Conservation (phyloP, 2,797 vertebrate genomes). For the Selene dorsalis region DNA sequence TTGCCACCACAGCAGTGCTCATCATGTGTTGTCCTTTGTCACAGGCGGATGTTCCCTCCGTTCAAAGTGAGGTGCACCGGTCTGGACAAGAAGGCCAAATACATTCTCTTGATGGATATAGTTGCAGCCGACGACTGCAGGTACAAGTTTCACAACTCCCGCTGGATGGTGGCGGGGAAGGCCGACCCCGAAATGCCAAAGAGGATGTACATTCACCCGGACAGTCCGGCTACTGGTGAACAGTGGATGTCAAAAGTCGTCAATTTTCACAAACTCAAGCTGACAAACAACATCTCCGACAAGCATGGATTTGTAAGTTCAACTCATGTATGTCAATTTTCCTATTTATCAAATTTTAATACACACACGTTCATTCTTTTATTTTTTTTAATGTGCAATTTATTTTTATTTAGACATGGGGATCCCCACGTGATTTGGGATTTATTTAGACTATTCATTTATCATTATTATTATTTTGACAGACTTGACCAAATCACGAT, state of each 20-base stretch:
- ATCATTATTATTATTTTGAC: no score
- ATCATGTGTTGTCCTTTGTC: conserved; percentile 41
- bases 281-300: conserved; percentile 99
- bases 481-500: no score
- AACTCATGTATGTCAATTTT: conserved; percentile 82
- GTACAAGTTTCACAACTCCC: conserved; percentile 99
- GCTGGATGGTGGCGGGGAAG: conserved; percentile 99
- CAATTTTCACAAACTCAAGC: conserved; percentile 99
- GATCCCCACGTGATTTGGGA: background rate
- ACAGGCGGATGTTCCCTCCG: conserved; percentile 97
- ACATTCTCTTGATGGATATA: conserved; percentile 98
- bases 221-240: conserved; percentile 97
- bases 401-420: background rate
- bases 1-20: conserved; percentile 10
- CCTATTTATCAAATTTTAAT: conserved; percentile 71
- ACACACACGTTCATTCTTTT: conserved; percentile 7
- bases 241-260: conserved; percentile 99
- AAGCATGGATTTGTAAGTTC: conserved; percentile 99
- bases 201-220: conserved; percentile 99
- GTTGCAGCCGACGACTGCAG: conserved; percentile 98
- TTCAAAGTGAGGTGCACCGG: conserved; percentile 99
- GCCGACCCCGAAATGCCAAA: conserved; percentile 99
- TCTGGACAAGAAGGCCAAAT: conserved; percentile 99
- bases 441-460: background rate
- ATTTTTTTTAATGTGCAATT: conserved; percentile 2